Base-by-base conservation (phyloP, 2,797 vertebrate genomes). In the Rhodeus uyekii region DNA sequence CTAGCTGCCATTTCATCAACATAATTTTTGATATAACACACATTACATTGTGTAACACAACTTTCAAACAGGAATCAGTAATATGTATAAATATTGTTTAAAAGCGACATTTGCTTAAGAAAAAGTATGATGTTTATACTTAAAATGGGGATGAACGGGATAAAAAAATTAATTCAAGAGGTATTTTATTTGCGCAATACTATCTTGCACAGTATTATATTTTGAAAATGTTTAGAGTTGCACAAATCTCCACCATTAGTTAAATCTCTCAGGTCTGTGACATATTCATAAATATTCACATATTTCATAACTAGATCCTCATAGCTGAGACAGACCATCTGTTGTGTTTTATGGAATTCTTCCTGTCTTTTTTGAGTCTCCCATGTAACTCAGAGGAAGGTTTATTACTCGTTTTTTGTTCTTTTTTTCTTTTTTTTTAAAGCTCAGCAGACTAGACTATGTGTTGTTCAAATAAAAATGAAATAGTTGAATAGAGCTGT, bases 331-430 rank as follows among this genome's bases (percentile, higher is more conserved):
- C 46, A 7, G 65, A 71, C 78, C 53, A 71, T 80, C 78, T 80
- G 78, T 60, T 80, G 78, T 42, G 34, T 80, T 80, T 71, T 80
- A 69, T 79, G 65, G 38, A 44, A 32, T 44, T 76, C 64, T 24
- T 67, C 81, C 19, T 81, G 53, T 73, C 84, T 73, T 61, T 46
- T 29, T 81, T 84, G 88, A 89, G 53, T 87, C 93, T 93, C 63
- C 76, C 36, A 77, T 80, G 75, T 69, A 72, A 87, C 75, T 81
- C 85, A 76, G 78, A 89, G 87, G 58, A 60, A 60, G 58, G 5
- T 46, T 63, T 74, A 74, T 58, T 74, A 50, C 72, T 29, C 19
- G n/a, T n/a, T n/a, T n/a, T n/a, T n/a, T n/a, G n/a, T n/a, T n/a
- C n/a, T n/a, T n/a, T n/a, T n/a, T n/a, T n/a, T n/a, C n/a, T 7